These are phyloP conservation scores for Phrixothrix hirtus DNA, from an alignment of 2,888 invertebrate genomes.

Conservation along the genomic window DNA sequence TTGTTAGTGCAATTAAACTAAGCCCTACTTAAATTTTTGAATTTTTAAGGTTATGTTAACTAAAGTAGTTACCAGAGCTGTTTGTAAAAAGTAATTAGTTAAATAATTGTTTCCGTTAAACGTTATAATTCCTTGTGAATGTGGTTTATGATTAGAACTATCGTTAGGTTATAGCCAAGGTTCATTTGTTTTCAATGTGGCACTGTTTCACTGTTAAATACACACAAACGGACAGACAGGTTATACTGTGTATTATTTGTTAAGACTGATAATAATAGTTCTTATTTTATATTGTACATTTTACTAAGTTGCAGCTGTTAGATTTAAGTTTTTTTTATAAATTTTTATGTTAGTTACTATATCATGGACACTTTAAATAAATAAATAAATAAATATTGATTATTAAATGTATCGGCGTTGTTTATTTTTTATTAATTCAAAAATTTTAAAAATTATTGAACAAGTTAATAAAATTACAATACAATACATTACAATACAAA, in stretches of 20 bases:
- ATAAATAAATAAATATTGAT: slow-evolving; percentile 50
- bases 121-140: slow-evolving; percentile 37
- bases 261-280: slow-evolving; percentile 50
- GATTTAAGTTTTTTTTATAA: slow-evolving; percentile 39
- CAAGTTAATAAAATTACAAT: too few species aligned
- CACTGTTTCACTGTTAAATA: slow-evolving; percentile 27
- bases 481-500: too few species aligned
- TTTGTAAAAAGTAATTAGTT: slow-evolving; percentile 35
- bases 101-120: slow-evolving; percentile 38
- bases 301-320: slow-evolving; percentile 33
- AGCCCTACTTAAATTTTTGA: slow-evolving; percentile 11
- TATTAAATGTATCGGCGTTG: slow-evolving; percentile 40
- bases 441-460: too few species aligned
- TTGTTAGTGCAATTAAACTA: slow-evolving; percentile 34
- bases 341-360: slow-evolving; percentile 44
- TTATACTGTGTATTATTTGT: slow-evolving; percentile 50
- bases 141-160: slow-evolving; percentile 34
- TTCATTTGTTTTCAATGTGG: slow-evolving; percentile 30
- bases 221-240: slow-evolving; percentile 36
- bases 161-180: slow-evolving; percentile 31
- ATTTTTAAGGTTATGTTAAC: slow-evolving; percentile 27
- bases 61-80: slow-evolving; percentile 41
- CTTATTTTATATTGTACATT: slow-evolving; percentile 31
- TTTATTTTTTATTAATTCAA: slow-evolving; percentile 1
- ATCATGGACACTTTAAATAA: slow-evolving; percentile 49